Evolutionary conservation across 53 echinoderm and acorn worm species (phyloP), one percentile per base, ranked within the genome.

Genomic region (Echinarachnius parma): DNA sequence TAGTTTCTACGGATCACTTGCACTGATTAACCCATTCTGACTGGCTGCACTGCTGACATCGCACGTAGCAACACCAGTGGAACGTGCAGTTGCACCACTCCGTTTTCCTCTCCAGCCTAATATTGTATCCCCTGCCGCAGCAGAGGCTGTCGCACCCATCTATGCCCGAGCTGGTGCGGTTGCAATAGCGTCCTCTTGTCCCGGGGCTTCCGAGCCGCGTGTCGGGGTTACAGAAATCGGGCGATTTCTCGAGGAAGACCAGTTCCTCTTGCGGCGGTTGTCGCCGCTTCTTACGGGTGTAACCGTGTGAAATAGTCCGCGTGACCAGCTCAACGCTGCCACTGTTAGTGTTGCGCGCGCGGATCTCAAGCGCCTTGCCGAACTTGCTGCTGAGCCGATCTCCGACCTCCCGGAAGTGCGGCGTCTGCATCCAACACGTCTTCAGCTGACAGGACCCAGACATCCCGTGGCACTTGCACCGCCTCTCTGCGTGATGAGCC

Each of bases 21-120:
- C 93, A 93, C 27, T 82, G 79, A 60, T 89, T 86, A 16, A 93
- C 93, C 93, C 93, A 93, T 30, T 86, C 77, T 9, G 82, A 61
- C 28, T 80, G 83, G 49, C 70, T 81, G 31, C 93, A 93, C 39
- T 89, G 83, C 42, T 81, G 62, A 59, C 98, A 98, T 32, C 87
- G 88, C 16, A 98, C 98, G 52, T 88, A 85, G 60, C 98, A 98
- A 28, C 98, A 98, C 98, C 98, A 98, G 55, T 92, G 91, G 70
- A 98, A 98, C n/a, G 91, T 92, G 75, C 98, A 98, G 59, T 98
- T 91, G 50, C 98, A 98, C 82, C 83, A 88, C 47, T 98, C 91
- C 30, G 88, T 92, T 62, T 85, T 85, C 34, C 78, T 67, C 61
- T 88, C 91, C 2, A 98, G 76, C 9, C 82, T 83, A 20, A 92